Base-by-base conservation (phyloP, 2,113 vertebrate genomes). In the Rhabdornis inornatus region DNA sequence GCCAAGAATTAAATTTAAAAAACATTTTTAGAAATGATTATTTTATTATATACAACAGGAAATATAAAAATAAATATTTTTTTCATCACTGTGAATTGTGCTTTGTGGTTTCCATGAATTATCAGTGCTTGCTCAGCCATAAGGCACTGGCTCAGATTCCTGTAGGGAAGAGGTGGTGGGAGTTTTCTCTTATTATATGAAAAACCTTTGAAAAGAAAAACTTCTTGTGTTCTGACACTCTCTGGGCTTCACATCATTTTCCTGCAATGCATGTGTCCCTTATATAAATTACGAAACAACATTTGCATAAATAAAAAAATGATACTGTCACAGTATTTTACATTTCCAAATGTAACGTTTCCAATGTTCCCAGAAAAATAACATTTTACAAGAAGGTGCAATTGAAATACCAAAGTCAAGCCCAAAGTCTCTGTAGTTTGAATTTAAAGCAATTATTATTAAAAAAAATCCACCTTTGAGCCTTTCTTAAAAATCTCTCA, bases 231-330 rank as follows among this genome's bases (percentile, higher is more conserved):
- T 72, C 55, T 37, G 61, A 2, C 31, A 11, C 15, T 25, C 37
- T 64, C 13, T 72, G 65, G 23, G 25, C 56, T 78, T 85, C 61
- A 30, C 72, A 64, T 50, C 0, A 11, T 45, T 96, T 82, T 71
- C 82, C 57, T 85, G 65, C 77, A 72, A 87, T 64, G 78, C 61
- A 40, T 55, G 37, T 52, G 53, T 45, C 3, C 21, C 60, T 72
- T 61, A 65, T 53, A 97, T 97, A 97, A 97, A 95, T 97, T 96
- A 92, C 55, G 76, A 69, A 82, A 11, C 84, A 77, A 71, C n/a
- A 24, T 75, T 49, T 86, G n/a, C 84, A 87, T 97, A 97, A 97
- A 96, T 97, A 95, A 92, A 74, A 40, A 63, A 21, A 15, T 13
- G 1, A 18, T 23, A 27, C 71, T 3, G 2, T 91, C 92, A 93